Evolutionary conservation across 2,113 vertebrate genomes (phyloP).

Genomic region (Pontoporia blainvillei): DNA sequence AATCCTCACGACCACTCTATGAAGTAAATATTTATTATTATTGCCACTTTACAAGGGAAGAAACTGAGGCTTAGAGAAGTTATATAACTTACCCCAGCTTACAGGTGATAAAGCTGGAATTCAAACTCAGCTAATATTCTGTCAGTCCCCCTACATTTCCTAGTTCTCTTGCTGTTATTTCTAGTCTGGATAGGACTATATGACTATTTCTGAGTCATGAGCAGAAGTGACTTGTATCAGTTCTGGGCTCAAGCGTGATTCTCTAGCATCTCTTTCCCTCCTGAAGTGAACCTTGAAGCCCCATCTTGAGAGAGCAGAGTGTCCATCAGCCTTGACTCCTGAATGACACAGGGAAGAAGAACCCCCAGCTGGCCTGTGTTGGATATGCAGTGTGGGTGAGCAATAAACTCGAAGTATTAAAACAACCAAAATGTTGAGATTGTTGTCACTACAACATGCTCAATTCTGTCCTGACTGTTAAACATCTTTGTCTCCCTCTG

Average conservation of each 20-base stretch:
- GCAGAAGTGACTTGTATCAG: background rate
- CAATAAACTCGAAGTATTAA: background rate
- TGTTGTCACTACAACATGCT: background rate
- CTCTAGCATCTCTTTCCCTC: background rate
- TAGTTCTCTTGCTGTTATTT: background rate
- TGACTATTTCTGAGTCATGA: background rate
- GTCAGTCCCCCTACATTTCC: background rate
- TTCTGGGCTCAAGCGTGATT: background rate
- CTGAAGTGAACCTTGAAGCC: background rate
- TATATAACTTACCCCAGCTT: background rate
- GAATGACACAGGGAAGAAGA: background rate
- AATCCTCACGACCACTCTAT: background rate
- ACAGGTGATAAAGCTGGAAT: background rate
- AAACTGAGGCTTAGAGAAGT: background rate
- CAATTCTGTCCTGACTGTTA: background rate
- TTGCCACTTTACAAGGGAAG: background rate
- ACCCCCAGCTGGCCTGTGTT: background rate
- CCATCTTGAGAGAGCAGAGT: background rate
- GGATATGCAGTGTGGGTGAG: background rate
- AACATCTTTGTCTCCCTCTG: background rate
- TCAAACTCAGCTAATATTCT: background rate
- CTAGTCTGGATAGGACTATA: background rate
- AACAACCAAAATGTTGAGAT: background rate
- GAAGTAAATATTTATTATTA: background rate
- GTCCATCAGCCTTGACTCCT: background rate